A percentile compares a stretch with the other conserved stretches of the same genome.
These are phyloP conservation scores for Terrapene triunguis DNA, from an alignment of 2,113 vertebrate genomes.

Conservation along the genomic window DNA sequence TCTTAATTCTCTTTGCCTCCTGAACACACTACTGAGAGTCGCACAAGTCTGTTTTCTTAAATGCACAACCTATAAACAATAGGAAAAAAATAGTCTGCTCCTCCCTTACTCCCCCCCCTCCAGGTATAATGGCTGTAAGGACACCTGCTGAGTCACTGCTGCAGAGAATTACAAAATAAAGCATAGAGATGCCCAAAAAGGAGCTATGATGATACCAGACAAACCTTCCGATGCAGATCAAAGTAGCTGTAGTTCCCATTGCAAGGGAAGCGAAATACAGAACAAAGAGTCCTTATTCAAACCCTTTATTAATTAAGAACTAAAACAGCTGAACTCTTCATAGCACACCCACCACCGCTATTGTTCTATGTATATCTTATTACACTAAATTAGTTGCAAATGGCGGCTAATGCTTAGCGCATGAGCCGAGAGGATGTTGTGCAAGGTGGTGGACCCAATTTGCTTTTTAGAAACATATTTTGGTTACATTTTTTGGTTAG, in stretches of 20 bases:
- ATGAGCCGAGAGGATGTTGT: not conserved
- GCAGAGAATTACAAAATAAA: not conserved
- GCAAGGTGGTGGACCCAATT: not conserved
- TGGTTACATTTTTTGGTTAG: not conserved
- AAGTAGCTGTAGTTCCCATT: conserved; percentile 18
- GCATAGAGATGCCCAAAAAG: not conserved
- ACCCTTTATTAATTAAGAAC: conserved; percentile 15
- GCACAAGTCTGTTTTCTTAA: not conserved
- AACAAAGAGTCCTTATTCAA: not conserved
- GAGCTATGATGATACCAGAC: not conserved
- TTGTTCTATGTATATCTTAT: not conserved
- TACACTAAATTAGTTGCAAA: not conserved
- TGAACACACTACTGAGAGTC: not conserved
- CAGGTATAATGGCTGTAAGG: not conserved
- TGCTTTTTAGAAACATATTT: not conserved
- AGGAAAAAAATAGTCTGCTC: not conserved
- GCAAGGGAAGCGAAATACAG: not conserved
- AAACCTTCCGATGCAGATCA: conserved; percentile 1
- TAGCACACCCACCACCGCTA: conserved; percentile 1
- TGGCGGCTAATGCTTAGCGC: not conserved
- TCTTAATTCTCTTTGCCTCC: not conserved
- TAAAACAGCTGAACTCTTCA: not conserved
- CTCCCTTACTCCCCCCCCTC: not conserved
- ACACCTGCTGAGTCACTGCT: not conserved
- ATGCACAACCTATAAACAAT: not conserved